These are phyloP conservation scores for Buphagus erythrorhynchus DNA, from an alignment of 2,797 vertebrate genomes.

Conservation along the genomic window DNA sequence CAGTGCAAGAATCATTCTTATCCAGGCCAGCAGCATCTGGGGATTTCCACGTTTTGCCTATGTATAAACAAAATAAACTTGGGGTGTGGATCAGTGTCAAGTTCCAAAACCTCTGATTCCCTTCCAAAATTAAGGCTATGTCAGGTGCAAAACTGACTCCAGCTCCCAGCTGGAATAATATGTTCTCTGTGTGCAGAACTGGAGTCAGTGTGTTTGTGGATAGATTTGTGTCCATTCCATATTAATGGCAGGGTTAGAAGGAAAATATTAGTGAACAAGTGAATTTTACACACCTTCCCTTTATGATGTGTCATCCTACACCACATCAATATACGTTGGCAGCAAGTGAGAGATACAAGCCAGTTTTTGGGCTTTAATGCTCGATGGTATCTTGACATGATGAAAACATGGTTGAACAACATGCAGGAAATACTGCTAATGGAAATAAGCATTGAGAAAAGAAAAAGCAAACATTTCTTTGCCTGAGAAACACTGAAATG, in stretches of 20 bases:
- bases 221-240: not conserved
- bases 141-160: conserved; percentile 24
- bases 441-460: not conserved
- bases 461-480: not conserved
- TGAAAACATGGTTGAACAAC: not conserved
- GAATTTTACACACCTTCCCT: not conserved
- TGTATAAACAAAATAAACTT: conserved; percentile 41
- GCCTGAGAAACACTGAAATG: not conserved
- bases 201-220: not conserved
- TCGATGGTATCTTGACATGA: not conserved
- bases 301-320: not conserved
- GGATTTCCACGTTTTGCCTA: conserved; percentile 51
- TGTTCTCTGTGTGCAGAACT: not conserved
- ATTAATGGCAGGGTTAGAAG: not conserved
- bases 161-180: conserved; percentile 4
- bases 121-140: not conserved
- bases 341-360: not conserved
- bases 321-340: not conserved
- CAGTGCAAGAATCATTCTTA: not conserved
- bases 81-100: not conserved
- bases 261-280: not conserved
- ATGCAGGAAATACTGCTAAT: not conserved
- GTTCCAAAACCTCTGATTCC: conserved; percentile 34
- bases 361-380: not conserved
- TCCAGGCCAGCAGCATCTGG: not conserved